phyloP scores from a whole-genome alignment of 1,140 invertebrate species.

The Drosophila oshimai region DNA sequence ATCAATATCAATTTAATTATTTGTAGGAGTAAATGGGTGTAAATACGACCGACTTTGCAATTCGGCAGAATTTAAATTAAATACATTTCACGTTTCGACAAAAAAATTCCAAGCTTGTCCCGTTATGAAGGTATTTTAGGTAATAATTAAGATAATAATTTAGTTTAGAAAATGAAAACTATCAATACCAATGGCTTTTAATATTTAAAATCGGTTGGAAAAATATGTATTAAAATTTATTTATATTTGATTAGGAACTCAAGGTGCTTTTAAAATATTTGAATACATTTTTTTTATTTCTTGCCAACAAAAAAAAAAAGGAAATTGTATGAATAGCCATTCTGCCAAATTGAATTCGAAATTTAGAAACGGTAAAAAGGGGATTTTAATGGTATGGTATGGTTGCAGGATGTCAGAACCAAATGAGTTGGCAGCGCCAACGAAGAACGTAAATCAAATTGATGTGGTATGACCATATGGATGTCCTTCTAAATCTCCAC shows the following conservation, averaged over 20 bases:
- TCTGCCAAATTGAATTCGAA: background rate
- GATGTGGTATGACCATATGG: background rate
- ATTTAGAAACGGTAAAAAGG: background rate
- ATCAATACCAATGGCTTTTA: too few relatives aligned
- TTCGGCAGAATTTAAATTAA: background rate
- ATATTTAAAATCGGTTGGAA: too few relatives aligned
- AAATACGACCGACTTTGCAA: background rate
- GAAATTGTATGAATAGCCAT: background rate
- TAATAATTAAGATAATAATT: too few relatives aligned
- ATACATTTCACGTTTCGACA: background rate
- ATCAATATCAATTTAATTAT: conserved; percentile 32
- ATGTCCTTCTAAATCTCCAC: background rate
- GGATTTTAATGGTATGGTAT: background rate
- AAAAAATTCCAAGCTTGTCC: background rate
- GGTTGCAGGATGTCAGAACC: background rate
- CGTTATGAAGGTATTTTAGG: too few relatives aligned
- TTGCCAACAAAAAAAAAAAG: background rate
- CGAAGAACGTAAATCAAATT: background rate
- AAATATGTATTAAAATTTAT: background rate
- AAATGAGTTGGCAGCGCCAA: background rate
- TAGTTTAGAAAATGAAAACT: too few relatives aligned
- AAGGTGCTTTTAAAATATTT: too few relatives aligned
- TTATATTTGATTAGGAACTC: too few relatives aligned
- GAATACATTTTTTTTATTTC: background rate
- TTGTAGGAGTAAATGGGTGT: conserved; percentile 8